Base-by-base conservation (phyloP, 2,888 invertebrate genomes). In the Drosophila leonis region DNA sequence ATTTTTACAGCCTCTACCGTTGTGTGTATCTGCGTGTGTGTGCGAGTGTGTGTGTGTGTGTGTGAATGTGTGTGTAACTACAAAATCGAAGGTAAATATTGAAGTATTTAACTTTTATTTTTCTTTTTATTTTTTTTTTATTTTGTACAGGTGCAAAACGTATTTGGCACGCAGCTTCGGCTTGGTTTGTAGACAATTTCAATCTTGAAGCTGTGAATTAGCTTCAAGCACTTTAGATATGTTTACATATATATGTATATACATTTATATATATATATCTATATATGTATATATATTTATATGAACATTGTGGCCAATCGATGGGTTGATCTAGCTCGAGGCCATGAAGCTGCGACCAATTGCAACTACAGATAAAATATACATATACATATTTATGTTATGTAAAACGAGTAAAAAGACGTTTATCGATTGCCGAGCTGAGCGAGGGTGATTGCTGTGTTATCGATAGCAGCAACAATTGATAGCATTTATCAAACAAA, bases 121-220 rank as follows among this genome's bases (percentile, higher is more conserved):
- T 72, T 61, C 54, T 60, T 41, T 8, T 48, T n/a, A 6, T 46
- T 3, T 4, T 46, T 3, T 15, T 48, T 55, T 51, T 48, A 66
- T 56, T 61, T 67, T 73, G 24, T 51, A 59, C 52, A 78, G 68
- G 69, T 78, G 75, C 68, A 78, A 73, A 63, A 56, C 37, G 46
- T 57, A 62, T 42, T 72, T 72, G 78, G 68, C 68, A 35, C 68
- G 69, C 78, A 73, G 74, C 73, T 51, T 60, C 49, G 54, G 15
- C 35, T 52, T 56, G n/a, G 44, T 41, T 57, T 57, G 35, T 2
- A n/a, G 12, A 57, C 33, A 46, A 44, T 35, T 55, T 33, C 51
- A 61, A 41, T 56, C 54, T 33, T 48, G 56, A 51, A 56, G 56
- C 63, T 70, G 29, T 42, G 35, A 31, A 52, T 27, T 55, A 33